These are phyloP conservation scores for Rhingia rostrata DNA, from an alignment of 2,888 invertebrate species.

Conservation along the genomic window DNA sequence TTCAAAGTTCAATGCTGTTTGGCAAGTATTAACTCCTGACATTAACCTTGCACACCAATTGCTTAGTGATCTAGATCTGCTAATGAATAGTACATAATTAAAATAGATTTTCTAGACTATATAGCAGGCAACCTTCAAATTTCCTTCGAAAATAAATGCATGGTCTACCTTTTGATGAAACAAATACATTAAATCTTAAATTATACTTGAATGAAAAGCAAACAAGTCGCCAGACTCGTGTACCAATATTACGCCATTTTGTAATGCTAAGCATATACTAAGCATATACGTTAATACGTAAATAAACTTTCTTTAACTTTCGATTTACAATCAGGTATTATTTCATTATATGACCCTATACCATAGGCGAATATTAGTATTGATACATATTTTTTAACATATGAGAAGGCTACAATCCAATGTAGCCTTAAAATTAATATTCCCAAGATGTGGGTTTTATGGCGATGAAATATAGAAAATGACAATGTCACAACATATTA, in stretches of 20 bases:
- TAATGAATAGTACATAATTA: slow-evolving; percentile 47
- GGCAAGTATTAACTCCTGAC: slow-evolving; percentile 69
- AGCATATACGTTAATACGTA: too few relatives aligned
- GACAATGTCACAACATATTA: too few relatives aligned
- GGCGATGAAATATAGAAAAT: too few relatives aligned
- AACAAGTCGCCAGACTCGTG: slow-evolving; percentile 25
- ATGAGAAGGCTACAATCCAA: too few relatives aligned
- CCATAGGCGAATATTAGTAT: too few relatives aligned
- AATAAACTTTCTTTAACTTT: slow-evolving; percentile 5
- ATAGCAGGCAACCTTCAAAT: slow-evolving; percentile 64
- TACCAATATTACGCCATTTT: slow-evolving; percentile 19
- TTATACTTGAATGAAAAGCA: slow-evolving; percentile 20
- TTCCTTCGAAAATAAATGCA: slow-evolving; percentile 56
- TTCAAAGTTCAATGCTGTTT: slow-evolving; percentile 63
- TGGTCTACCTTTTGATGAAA: slow-evolving; percentile 18
- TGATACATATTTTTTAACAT: too few relatives aligned
- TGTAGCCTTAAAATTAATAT: too few relatives aligned
- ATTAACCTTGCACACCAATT: slow-evolving; percentile 63
- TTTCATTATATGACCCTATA: too few relatives aligned
- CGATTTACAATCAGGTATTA: background rate
- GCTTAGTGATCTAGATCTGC: slow-evolving; percentile 48
- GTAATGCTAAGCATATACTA: background rate
- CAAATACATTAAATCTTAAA: slow-evolving; percentile 10
- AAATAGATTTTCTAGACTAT: slow-evolving; percentile 46
- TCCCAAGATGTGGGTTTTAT: too few relatives aligned